Conservation (phyloP, 2,888 invertebrate species). For the Stenichneumon culpator region DNA sequence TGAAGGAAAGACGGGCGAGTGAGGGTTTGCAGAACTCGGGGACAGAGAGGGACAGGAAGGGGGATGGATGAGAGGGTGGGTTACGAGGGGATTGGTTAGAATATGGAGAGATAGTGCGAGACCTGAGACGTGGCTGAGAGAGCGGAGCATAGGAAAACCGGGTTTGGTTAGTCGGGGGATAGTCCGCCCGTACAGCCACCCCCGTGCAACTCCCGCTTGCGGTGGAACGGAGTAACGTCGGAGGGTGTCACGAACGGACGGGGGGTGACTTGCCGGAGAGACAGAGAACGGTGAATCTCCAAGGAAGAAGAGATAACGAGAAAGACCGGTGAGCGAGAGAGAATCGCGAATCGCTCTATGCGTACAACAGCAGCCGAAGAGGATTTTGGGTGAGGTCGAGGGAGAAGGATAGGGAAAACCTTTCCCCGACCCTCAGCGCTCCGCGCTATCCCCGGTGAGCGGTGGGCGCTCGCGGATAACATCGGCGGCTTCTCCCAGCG, state of each 20-base stretch:
- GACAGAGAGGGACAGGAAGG: constrained; percentile 71
- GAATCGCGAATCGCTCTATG: constrained; percentile 21
- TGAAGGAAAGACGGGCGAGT: constrained; percentile 69
- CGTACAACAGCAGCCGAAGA: constrained; percentile 32
- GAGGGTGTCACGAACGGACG: constrained; percentile 54
- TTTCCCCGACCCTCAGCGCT: constrained; percentile 80
- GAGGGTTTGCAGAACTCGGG: constrained; percentile 68
- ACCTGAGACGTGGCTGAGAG: constrained; percentile 51
- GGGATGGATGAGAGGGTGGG: constrained; percentile 71
- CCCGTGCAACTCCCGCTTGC: constrained; percentile 60
- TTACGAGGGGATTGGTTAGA: constrained; percentile 74
- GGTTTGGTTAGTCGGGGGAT: constrained; percentile 69
- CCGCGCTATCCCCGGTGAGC: constrained; percentile 74
- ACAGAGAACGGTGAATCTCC: constrained; percentile 44
- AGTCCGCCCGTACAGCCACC: constrained; percentile 71
- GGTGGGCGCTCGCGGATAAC: constrained; percentile 82
- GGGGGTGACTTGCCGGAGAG: constrained; percentile 48
- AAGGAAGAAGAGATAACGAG: constrained; percentile 30
- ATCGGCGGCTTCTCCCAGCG: constrained; percentile 83
- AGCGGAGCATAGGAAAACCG: constrained; percentile 58
- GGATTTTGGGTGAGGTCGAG: constrained; percentile 52
- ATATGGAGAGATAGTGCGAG: constrained; percentile 76
- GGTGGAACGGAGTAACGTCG: constrained; percentile 43
- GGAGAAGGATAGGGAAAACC: constrained; percentile 75
- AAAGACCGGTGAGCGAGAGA: constrained; percentile 42